Conservation (phyloP, 2,113 vertebrate genomes). For the Prolemur simus region DNA sequence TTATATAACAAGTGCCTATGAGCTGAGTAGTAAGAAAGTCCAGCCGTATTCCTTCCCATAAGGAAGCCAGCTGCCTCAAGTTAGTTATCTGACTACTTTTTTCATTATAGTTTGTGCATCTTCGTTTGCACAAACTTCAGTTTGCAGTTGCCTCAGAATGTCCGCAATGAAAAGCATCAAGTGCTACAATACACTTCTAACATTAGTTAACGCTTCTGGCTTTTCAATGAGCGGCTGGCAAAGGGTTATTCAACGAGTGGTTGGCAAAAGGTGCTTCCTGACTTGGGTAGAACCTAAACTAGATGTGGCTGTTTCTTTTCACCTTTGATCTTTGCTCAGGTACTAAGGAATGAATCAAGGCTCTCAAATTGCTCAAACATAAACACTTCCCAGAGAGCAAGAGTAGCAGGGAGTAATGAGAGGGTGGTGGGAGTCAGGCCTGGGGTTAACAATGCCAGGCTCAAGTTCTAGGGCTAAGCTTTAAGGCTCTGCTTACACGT, state of each 20-base stretch:
- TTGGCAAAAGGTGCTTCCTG: background rate
- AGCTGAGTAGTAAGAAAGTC: background rate
- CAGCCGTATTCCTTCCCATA: background rate
- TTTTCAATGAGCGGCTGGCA: background rate
- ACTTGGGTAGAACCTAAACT: background rate
- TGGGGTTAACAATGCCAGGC: rapidly evolving
- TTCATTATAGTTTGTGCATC: background rate
- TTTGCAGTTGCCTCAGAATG: background rate
- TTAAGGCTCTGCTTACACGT: background rate
- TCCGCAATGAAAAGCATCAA: background rate
- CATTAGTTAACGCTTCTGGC: background rate
- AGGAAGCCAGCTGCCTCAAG: background rate
- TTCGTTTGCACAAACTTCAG: background rate
- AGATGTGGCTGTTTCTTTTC: background rate
- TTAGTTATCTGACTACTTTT: background rate
- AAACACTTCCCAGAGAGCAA: background rate
- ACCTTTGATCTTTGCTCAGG: background rate
- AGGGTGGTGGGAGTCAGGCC: background rate
- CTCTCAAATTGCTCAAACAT: background rate
- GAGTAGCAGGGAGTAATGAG: background rate
- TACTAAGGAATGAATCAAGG: background rate
- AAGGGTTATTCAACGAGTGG: background rate
- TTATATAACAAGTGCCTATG: background rate
- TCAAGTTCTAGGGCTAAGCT: background rate
- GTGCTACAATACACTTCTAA: background rate